Evolutionary conservation across 2,888 invertebrate genomes (phyloP).

Genomic region (Morpho helenor): DNA sequence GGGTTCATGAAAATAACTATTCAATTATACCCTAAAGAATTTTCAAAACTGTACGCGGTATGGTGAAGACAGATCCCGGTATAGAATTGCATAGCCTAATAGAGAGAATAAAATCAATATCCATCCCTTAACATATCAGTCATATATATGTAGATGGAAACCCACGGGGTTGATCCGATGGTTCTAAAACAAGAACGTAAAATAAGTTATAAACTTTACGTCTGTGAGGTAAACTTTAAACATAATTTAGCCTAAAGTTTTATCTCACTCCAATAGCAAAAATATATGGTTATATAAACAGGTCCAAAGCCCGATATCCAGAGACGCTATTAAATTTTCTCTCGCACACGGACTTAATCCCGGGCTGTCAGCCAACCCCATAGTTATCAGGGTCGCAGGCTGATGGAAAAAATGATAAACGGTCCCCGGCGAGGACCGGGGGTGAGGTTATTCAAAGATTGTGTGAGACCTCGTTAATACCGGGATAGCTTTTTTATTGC

Average conservation of each 20-base stretch:
- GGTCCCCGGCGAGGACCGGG: conserved; percentile 41
- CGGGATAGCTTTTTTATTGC: conserved; percentile 22
- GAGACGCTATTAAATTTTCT: conserved; percentile 64
- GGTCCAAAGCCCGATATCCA: conserved; percentile 32
- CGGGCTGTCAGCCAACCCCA: conserved; percentile 60
- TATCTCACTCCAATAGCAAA: background rate
- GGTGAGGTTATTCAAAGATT: conserved; percentile 47
- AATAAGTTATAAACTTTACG: too few species aligned
- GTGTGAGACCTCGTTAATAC: conserved; percentile 32
- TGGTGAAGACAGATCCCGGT: too few species aligned
- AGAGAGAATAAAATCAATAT: too few species aligned
- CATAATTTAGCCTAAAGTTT: background rate
- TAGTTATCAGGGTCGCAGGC: conserved; percentile 41
- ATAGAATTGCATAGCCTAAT: too few species aligned
- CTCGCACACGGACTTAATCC: conserved; percentile 60
- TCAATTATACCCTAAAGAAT: too few species aligned
- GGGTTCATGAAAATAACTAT: too few species aligned
- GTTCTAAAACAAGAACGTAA: too few species aligned
- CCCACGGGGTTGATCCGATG: too few species aligned
- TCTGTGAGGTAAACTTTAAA: too few species aligned
- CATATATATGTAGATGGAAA: too few species aligned
- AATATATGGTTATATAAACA: background rate
- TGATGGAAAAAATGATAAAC: conserved; percentile 59
- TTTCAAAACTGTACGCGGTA: too few species aligned
- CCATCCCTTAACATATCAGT: too few species aligned